A percentile compares a stretch with the other conserved stretches of the same genome.
phyloP scores from a whole-genome alignment of 2,888 invertebrate species.

The Gryllus longicercus region DNA sequence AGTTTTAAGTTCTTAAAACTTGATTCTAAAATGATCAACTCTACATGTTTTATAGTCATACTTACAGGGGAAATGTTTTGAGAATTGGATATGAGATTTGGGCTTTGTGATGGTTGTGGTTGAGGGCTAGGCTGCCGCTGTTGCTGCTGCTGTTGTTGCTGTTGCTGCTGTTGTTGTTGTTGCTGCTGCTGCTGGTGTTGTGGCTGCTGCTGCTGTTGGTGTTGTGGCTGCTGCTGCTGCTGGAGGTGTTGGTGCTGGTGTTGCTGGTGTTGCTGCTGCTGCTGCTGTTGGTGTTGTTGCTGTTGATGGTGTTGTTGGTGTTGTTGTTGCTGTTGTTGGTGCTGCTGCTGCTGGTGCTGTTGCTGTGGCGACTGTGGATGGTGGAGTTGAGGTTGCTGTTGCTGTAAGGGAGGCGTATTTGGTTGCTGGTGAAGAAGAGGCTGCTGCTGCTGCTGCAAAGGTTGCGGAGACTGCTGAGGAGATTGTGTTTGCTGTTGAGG shows the following conservation, averaged over 20 bases:
- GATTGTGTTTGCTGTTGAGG: constrained; percentile 37
- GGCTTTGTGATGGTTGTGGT: constrained; percentile 25
- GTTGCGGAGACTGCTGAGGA: constrained; percentile 55
- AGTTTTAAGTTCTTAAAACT: no score
- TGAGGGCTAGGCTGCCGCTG: constrained; percentile 17
- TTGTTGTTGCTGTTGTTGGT: background rate
- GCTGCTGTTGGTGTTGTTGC: constrained; percentile 40
- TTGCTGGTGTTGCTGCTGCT: background rate
- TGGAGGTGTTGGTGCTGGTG: constrained; percentile 37
- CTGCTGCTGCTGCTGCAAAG: constrained; percentile 42
- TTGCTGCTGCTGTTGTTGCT: background rate
- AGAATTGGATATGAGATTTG: constrained; percentile 38
- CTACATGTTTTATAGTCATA: background rate
- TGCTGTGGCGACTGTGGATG: background rate
- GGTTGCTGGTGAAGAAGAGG: constrained; percentile 37
- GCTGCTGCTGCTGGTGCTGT: background rate
- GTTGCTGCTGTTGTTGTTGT: background rate
- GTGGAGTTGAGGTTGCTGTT: background rate
- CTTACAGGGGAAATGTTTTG: constrained; percentile 39
- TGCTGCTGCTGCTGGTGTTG: background rate
- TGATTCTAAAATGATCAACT: background rate
- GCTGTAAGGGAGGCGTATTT: constrained; percentile 24
- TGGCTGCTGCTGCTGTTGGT: constrained; percentile 39
- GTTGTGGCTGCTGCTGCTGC: constrained; percentile 38
- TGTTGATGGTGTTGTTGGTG: constrained; percentile 50